Evolutionary conservation across 2,113 vertebrate genomes (phyloP).

Genomic region (Chaenogobius annularis): DNA sequence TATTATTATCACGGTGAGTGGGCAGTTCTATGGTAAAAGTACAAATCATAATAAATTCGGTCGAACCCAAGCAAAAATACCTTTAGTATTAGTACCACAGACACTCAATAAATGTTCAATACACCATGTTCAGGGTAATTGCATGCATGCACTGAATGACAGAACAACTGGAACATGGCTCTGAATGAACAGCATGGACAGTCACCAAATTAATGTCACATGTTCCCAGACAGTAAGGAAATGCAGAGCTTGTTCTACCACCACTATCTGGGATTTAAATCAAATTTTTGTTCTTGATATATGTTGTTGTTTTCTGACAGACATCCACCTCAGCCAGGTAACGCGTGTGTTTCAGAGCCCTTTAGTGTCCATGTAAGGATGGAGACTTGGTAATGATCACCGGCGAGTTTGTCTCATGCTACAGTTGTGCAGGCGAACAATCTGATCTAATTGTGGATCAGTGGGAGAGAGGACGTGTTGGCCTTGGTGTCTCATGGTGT

Average conservation of each 20-base stretch:
- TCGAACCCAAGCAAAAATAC: conserved; percentile 68
- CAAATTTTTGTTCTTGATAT: conserved; percentile 22
- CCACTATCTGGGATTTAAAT: conserved; percentile 32
- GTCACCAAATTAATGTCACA: conserved; percentile 36
- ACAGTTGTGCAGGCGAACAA: conserved; percentile 72
- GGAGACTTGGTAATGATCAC: conserved; percentile 71
- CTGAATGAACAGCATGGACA: conserved; percentile 65
- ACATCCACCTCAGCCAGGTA: conserved; percentile 62
- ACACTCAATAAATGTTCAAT: conserved; percentile 78
- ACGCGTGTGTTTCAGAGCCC: conserved; percentile 75
- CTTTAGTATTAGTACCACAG: conserved; percentile 73
- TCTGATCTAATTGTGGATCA: conserved; percentile 56
- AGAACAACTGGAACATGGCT: conserved; percentile 72
- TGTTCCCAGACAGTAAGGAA: conserved; percentile 47
- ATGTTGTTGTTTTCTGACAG: conserved; percentile 32
- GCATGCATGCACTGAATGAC: conserved; percentile 82
- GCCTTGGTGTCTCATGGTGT: conserved; percentile 25
- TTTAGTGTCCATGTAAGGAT: conserved; percentile 74
- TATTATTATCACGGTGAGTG: conserved; percentile 65
- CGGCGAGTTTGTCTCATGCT: conserved; percentile 71
- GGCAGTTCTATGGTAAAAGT: conserved; percentile 65
- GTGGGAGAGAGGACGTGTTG: conserved; percentile 39
- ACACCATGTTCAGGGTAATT: conserved; percentile 78
- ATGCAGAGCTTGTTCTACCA: conserved; percentile 24
- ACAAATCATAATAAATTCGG: conserved; percentile 47